Evolutionary conservation across 2,797 vertebrate species (phyloP), one percentile per base, ranked within the genome.

Genomic region (Paedocypris micromegethes): DNA sequence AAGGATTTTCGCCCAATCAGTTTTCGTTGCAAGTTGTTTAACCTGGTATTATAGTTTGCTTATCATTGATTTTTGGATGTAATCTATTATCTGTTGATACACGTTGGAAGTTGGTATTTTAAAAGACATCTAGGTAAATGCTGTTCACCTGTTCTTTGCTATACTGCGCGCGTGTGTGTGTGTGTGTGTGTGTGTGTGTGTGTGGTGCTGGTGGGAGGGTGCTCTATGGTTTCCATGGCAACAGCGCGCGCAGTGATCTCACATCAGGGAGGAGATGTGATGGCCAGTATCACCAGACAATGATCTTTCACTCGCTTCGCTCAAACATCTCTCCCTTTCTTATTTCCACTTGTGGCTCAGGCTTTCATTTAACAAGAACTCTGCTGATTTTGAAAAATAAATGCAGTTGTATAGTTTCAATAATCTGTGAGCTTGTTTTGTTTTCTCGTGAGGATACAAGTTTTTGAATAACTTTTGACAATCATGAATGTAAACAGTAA

Each of bases 161-260:
- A 42, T 52, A 66, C 9, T 23, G 38, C 64, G 8, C 5, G 47
- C 40, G 41, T 58, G 42, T 6, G 45, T 59, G 51, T 66, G 66
- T 65, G 39, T 8, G 23, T 45, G 9, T 62, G 56, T 44, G 5
- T 45, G 23, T 23, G 23, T 23, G 76, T 56, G 73, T 73, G 72
- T 42, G 6, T 23, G 41, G 42, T 37, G 49, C 38, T 4, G 66
- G 65, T 52, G 62, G 75, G 81, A 81, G 83, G 79, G 75, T 78
- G 46, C 47, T 50, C 74, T 78, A 58, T 59, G 4, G 85, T 90
- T 84, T 83, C 77, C 87, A 88, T 87, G 83, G 84, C 75, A 88
- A 88, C 89, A 64, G 0, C 62, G 77, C 78, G 80, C 77, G 79
- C 79, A 61, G 75, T 8, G 64, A 66, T 76, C 73, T 50, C 60